Conservation (phyloP, 2,113 vertebrate genomes). For the Chloebia gouldiae region DNA sequence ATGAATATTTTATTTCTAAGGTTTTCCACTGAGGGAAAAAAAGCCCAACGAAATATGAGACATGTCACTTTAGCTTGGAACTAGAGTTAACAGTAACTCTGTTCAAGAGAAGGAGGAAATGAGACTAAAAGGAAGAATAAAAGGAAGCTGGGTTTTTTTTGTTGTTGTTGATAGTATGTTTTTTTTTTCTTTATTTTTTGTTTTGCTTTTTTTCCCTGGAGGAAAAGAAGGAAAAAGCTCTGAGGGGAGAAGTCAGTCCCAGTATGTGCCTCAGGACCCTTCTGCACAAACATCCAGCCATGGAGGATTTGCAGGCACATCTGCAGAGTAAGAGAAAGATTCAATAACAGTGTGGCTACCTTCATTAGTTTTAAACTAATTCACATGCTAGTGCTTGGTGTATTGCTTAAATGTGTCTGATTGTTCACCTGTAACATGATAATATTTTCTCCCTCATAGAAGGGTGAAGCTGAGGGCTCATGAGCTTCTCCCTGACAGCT, state of each 20-base stretch:
- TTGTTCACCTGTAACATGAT: not conserved
- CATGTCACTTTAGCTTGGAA: not conserved
- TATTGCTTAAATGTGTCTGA: not conserved
- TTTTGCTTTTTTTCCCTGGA: not conserved
- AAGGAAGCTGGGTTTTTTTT: not conserved
- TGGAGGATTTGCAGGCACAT: not conserved
- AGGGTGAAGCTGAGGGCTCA: not conserved
- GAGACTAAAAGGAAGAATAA: not conserved
- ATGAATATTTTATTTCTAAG: constrained; percentile 3
- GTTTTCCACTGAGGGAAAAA: not conserved
- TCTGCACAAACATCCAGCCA: not conserved
- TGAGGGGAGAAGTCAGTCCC: not conserved
- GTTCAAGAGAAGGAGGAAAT: not conserved
- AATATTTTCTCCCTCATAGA: not conserved
- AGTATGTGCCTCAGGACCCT: not conserved
- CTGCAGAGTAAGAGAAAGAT: not conserved
- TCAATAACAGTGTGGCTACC: not conserved
- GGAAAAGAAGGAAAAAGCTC: not conserved
- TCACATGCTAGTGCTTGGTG: not conserved
- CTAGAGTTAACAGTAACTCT: not conserved
- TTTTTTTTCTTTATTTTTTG: not conserved
- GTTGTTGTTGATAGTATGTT: not conserved
- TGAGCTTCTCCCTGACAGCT: not conserved
- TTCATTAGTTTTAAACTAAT: constrained; percentile 15
- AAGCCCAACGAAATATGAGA: not conserved